Conservation (phyloP, 1,140 invertebrate genomes). For the Danaus plexippus region DNA sequence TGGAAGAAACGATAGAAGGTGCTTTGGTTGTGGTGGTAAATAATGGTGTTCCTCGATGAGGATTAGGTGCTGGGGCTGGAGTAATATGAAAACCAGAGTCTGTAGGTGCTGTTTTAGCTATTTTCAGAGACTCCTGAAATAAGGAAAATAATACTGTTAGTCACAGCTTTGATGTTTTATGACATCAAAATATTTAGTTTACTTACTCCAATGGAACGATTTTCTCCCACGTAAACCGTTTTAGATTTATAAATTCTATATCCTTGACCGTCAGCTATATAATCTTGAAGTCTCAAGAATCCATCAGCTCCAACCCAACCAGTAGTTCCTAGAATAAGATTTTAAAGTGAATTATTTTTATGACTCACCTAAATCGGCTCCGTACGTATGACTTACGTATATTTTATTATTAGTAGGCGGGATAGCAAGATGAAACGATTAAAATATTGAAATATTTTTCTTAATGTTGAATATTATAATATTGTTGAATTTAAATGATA, state of each 20-base stretch:
- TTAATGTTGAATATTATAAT: neutral
- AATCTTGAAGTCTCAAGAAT: slow-evolving; percentile 85
- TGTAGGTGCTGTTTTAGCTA: slow-evolving; percentile 79
- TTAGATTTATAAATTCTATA: slow-evolving; percentile 87
- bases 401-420: slow-evolving; percentile 4
- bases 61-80: slow-evolving; percentile 43
- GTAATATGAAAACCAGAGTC: slow-evolving; percentile 76
- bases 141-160: slow-evolving; percentile 3
- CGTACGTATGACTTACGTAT: slow-evolving; percentile 9
- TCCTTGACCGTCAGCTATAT: slow-evolving; percentile 86
- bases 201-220: slow-evolving; percentile 74
- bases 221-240: slow-evolving; percentile 82
- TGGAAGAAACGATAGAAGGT: slow-evolving; percentile 52
- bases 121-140: slow-evolving; percentile 75
- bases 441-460: slow-evolving; percentile 1
- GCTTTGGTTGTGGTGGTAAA: slow-evolving; percentile 45
- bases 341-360: slow-evolving; percentile 11
- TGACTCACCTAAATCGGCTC: slow-evolving; percentile 17
- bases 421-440: slow-evolving; percentile 4
- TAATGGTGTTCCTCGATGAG: slow-evolving; percentile 37
- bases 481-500: neutral
- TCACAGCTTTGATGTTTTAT: neutral
- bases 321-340: slow-evolving; percentile 74
- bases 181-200: slow-evolving; percentile 3
- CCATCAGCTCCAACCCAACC: slow-evolving; percentile 90